Base-by-base conservation (phyloP, 2,888 invertebrate species). In the Tanytarsus gracilentus region DNA sequence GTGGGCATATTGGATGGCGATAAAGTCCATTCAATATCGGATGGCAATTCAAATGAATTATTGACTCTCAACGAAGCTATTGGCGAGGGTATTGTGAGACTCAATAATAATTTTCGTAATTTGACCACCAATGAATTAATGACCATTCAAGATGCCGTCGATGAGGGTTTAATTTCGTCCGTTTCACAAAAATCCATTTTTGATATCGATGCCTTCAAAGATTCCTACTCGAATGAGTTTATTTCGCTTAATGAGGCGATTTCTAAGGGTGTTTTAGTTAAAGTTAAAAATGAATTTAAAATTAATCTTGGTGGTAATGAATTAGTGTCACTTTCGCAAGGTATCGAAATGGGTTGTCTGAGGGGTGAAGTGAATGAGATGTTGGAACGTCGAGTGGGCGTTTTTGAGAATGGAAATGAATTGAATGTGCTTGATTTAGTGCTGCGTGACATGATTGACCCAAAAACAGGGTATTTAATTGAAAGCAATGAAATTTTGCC, bases 121-220 rank as follows among this genome's bases (percentile, higher is more conserved):
- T 81, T 81, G 62, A 77, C 82, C 65, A 86, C 85, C 0, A 82
- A 81, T 49, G 86, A 88, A 73, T 76, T 83, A 14, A 79, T 89
- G 63, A 79, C 84, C 21, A 82, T 96, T 63, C 81, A 83, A 16
- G 93, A 95, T 70, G 97, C 97, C 0, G 90, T 93, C 14, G 85
- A 88, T 68, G 83, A 87, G 62, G 96, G 96, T 64, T 80, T 92
- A 49, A 86, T 97, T 62, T 87, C 87, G 25, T 91, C 92, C 1
- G 86, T 94, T 18, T 82, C 86, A 4, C 86, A 89, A 70, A 86
- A 86, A 71, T 89, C 90, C 2, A 87, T 95, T 66, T 95, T 95
- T 70, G 88, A 93, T 71, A 90, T 96, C 63, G 92, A 93, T 66
- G 94, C 88, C 61, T 89, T 94, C 69, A 86, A 85, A 69, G 88